These are phyloP conservation scores for Telmatochromis brachygnathus DNA, from an alignment of 2,113 vertebrate genomes.

Conservation along the genomic window DNA sequence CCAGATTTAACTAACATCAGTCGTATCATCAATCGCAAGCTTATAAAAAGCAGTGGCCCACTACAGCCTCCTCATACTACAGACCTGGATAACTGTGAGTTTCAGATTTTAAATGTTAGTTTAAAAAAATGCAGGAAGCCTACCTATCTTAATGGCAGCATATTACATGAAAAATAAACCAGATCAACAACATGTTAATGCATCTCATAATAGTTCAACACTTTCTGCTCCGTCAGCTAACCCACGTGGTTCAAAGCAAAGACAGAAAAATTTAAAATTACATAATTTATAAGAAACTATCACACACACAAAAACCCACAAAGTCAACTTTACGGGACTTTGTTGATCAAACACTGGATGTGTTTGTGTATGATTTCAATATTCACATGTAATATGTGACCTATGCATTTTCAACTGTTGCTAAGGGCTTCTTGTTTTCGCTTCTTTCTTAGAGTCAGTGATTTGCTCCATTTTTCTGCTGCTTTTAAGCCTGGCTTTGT, in stretches of 20 bases:
- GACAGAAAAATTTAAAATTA: neutral
- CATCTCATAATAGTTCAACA: neutral
- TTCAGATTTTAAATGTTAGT: neutral
- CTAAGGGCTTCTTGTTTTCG: neutral
- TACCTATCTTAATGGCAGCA: neutral
- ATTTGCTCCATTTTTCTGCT: neutral
- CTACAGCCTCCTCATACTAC: neutral
- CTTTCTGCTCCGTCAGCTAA: neutral
- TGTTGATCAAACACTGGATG: neutral
- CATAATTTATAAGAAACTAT: neutral
- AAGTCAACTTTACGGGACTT: neutral
- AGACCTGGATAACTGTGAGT: neutral
- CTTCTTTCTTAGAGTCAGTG: neutral
- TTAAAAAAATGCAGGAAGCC: neutral
- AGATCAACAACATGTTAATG: neutral
- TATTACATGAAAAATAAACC: neutral
- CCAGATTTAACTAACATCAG: neutral
- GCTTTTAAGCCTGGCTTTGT: neutral
- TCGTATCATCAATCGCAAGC: neutral
- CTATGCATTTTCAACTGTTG: neutral
- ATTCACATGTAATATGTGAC: neutral
- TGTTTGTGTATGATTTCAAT: neutral
- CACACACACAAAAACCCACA: neutral
- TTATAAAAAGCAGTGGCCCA: neutral
- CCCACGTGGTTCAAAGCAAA: neutral